Base-by-base conservation (phyloP, 1,140 invertebrate genomes). In the Caenorhabditis briggsae region DNA sequence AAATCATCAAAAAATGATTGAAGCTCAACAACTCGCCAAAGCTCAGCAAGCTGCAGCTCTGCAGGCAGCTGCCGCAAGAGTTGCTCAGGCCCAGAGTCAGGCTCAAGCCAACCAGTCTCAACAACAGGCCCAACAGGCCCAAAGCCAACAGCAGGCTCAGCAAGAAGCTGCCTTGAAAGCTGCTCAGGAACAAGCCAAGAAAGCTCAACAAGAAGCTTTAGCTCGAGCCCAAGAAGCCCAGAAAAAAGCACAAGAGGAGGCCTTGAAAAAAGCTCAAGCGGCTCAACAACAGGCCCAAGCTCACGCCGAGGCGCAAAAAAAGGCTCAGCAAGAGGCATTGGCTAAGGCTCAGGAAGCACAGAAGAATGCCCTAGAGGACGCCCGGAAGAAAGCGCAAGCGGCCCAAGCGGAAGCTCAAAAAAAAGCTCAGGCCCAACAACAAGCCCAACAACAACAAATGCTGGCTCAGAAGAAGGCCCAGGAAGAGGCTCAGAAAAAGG, bases 21-120 rank as follows among this genome's bases (percentile, higher is more conserved):
- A 84, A 25, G 48, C 82, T 50, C 88, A 88, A 55, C 82, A 88
- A 18, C 56, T 83, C 9, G 86, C 86, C 12, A 88, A 88, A 70
- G 74, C 82, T 20, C 65, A 74, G 50, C 88, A 88, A 56, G 84
- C 84, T 11, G 88, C 88, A 18, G 87, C 87, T 16, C 50, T 88
- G 16, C 87, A 88, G 64, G 82, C 82, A 5, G 86, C 86, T 12
- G 86, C 86, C 18, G 82, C 65, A 5, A 84, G 64, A 50, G 86
- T 83, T 46, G 61, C 61, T 46, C 86, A 87, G 20, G 86, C 85
- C 14, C 87, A 87, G 25, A 46, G 14, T 23, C 78, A 82, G 23
- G 59, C 84, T 2, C 33, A 64, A n/a, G 74, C 43, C 18, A 83
- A 85, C 25, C 59, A 70, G 5, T 23, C 23, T 11, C 9, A 8